These are phyloP conservation scores for Trypoxylon attenuatum DNA, from an alignment of 2,888 invertebrate species.

Conservation along the genomic window DNA sequence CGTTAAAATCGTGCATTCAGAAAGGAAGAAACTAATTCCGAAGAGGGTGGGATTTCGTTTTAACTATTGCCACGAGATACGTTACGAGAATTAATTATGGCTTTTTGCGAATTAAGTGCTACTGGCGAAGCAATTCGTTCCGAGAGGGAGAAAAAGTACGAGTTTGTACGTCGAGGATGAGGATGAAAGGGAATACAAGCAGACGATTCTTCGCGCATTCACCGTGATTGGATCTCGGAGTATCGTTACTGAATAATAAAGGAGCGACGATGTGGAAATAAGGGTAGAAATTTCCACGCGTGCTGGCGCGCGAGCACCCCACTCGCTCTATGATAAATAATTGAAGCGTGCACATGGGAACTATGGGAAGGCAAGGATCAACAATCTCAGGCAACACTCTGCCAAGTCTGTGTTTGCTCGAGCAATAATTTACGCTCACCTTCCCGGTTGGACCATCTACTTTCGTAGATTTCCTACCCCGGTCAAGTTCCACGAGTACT, in stretches of 20 bases:
- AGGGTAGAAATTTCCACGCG: constrained; percentile 21
- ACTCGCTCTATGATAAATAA: constrained; percentile 6
- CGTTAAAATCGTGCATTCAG: too few relatives aligned
- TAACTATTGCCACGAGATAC: too few relatives aligned
- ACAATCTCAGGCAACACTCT: not conserved
- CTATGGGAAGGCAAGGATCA: not conserved
- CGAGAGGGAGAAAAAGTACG: too few relatives aligned
- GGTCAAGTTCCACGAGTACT: not conserved
- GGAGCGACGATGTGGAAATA: constrained; percentile 15
- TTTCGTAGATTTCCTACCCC: not conserved
- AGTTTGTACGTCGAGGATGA: too few relatives aligned
- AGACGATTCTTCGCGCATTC: constrained; percentile 9
- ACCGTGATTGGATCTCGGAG: constrained; percentile 19
- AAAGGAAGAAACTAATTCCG: too few relatives aligned
- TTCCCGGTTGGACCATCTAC: not conserved
- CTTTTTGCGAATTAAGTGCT: too few relatives aligned
- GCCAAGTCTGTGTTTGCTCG: not conserved
- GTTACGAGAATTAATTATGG: too few relatives aligned
- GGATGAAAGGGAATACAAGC: too few relatives aligned
- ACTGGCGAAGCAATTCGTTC: too few relatives aligned
- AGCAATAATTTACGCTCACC: not conserved
- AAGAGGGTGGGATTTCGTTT: too few relatives aligned
- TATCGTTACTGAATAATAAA: constrained; percentile 30
- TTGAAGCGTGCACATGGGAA: not conserved
- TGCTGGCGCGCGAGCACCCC: constrained; percentile 16